Conservation (phyloP, 2,797 vertebrate genomes). For the Gymnothorax reevesii region DNA sequence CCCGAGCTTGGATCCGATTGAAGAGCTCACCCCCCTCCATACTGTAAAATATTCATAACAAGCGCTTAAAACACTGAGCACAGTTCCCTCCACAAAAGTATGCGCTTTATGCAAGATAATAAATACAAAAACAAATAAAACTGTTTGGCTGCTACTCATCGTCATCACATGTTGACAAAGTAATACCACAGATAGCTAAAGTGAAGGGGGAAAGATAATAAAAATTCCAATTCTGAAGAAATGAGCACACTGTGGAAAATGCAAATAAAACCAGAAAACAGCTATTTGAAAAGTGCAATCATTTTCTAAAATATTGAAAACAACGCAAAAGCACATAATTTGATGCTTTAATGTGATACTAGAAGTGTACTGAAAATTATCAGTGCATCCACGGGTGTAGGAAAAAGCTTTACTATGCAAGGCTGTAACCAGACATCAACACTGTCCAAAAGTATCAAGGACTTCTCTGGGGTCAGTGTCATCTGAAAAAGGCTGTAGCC, state of each 20-base stretch:
- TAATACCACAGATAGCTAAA: background rate
- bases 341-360: too few species aligned
- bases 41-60: constrained; percentile 66
- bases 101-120: background rate
- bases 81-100: background rate
- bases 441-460: too few species aligned
- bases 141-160: background rate
- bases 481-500: too few species aligned
- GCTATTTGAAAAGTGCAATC: background rate
- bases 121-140: constrained; percentile 32
- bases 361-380: too few species aligned
- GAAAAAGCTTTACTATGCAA: too few species aligned
- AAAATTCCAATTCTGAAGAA: too few species aligned
- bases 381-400: too few species aligned
- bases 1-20: constrained; percentile 92
- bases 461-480: too few species aligned
- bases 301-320: too few species aligned
- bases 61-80: constrained; percentile 20
- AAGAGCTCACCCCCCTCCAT: constrained; percentile 98
- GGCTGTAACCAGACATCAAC: too few species aligned
- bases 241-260: too few species aligned
- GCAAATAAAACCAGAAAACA: background rate
- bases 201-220: background rate
- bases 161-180: background rate
- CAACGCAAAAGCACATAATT: too few species aligned